Evolutionary conservation across 2,797 vertebrate genomes (phyloP), one percentile per base, ranked within the genome.

Genomic region (Neosilurus hyrtlii): DNA sequence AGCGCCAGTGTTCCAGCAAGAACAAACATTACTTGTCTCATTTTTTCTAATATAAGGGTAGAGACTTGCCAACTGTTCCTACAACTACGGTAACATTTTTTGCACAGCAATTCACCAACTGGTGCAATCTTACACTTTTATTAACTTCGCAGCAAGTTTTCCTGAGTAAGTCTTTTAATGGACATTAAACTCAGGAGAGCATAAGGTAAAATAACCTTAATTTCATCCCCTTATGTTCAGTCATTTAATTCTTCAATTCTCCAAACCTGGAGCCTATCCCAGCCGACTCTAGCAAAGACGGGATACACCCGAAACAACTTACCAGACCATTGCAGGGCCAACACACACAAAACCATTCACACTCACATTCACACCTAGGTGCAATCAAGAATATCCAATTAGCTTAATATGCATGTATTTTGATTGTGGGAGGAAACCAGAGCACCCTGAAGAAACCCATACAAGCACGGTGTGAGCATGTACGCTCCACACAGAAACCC

Each of bases 1-100:
- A 59, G 51, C 1, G 49, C 68, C 82, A 86, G 8, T 79, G 61
- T 63, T 82, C 30, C 79, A 54, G 18, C 10, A 52, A 86, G 61
- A 82, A 75, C 81, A 67, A 83, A 85, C 63, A 80, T 68, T 67
- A 54, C 74, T 43, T 85, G 79, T 77, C 71, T 70, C 30, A 75
- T 75, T 59, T 56, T 59, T 59, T 75, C 56, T 59, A 30, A 54
- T 57, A 57, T 74, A 18, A 57, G 26, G 2, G 26, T n/a, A 59
- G 56, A 43, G 54, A 77, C 37, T 63, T 51, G 61, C n/a, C 59
- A 78, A 78, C 62, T 63, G 37, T 6, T 24, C 37, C 18, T 51
- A 75, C 30, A 62, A 26, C 59, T 5, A 15, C 26, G 35, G 43
- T 24, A 52, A 54, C 26, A 26, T 2, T 18, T 30, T 56, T 18